Percentiles rank a stretch among this genome's conserved stretches.
Evolutionary conservation across 2,888 invertebrate genomes (phyloP).

Genomic region (Andrena bucephala): DNA sequence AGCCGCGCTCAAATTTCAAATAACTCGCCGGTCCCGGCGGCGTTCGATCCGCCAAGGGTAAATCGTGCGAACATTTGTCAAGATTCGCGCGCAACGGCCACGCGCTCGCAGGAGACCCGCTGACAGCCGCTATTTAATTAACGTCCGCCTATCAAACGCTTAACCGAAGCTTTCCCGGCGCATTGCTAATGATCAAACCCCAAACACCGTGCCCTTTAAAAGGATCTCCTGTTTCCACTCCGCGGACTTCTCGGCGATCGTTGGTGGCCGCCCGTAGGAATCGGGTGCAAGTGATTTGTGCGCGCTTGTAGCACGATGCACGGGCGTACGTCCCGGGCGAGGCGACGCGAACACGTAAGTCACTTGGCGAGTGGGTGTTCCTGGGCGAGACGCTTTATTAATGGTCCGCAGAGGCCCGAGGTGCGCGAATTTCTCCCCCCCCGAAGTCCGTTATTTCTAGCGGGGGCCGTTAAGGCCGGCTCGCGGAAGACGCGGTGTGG

Average conservation of each 20-base stretch:
- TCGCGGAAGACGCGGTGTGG: constrained; percentile 16
- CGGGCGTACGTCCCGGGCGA: constrained; percentile 21
- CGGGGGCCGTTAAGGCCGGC: constrained; percentile 9
- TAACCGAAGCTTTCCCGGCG: no score
- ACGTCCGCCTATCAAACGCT: background rate
- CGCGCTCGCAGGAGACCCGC: background rate
- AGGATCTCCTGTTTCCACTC: background rate
- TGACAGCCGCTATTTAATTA: background rate
- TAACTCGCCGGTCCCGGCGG: constrained; percentile 49
- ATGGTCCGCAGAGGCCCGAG: constrained; percentile 63
- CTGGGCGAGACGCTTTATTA: constrained; percentile 63
- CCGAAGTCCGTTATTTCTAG: constrained; percentile 63
- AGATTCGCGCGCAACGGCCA: constrained; percentile 12
- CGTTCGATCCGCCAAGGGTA: constrained; percentile 38
- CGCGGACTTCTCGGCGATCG: background rate
- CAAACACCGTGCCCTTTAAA: background rate
- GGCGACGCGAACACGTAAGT: constrained; percentile 49
- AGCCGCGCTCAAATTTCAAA: constrained; percentile 48
- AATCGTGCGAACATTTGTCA: constrained; percentile 53
- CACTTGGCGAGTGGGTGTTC: constrained; percentile 51
- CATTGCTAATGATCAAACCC: no score
- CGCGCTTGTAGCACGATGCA: background rate
- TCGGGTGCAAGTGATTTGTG: constrained; percentile 13
- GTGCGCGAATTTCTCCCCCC: constrained; percentile 64
- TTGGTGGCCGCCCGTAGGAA: background rate